Evolutionary conservation across 2,888 invertebrate genomes (phyloP).

Genomic region (Limnephilus marmoratus): DNA sequence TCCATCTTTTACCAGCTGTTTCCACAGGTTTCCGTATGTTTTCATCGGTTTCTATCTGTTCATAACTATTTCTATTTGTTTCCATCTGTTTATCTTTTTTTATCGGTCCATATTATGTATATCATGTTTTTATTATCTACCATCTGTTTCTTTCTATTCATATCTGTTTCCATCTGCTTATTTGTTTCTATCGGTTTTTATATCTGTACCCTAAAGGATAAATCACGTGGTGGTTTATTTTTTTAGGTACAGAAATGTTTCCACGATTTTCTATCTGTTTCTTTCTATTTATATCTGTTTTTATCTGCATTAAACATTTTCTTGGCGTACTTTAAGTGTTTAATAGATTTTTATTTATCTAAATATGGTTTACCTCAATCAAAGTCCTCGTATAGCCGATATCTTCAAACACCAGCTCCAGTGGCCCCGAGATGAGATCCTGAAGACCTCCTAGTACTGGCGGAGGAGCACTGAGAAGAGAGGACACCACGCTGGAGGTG

Average conservation of each 20-base stretch:
- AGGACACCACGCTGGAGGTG: slow-evolving; percentile 72
- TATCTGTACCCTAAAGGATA: too few relatives aligned
- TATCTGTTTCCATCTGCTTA: background rate
- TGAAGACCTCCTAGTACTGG: slow-evolving; percentile 63
- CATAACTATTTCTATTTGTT: background rate
- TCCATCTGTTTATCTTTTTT: too few relatives aligned
- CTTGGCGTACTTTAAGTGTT: background rate
- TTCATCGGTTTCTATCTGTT: background rate
- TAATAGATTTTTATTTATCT: background rate
- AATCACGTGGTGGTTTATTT: too few relatives aligned
- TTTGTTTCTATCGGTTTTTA: background rate
- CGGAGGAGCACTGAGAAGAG: slow-evolving; percentile 69
- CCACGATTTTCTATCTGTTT: too few relatives aligned
- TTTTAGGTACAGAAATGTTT: too few relatives aligned
- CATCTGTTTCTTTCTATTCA: too few relatives aligned
- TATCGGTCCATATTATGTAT: too few relatives aligned
- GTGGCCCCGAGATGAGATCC: slow-evolving; percentile 69
- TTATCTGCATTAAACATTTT: background rate
- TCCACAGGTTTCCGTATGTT: background rate
- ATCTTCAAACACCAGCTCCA: slow-evolving; percentile 70
- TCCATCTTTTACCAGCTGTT: background rate
- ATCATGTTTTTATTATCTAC: too few relatives aligned
- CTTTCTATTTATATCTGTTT: background rate
- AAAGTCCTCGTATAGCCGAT: slow-evolving; percentile 69
- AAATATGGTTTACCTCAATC: slow-evolving; percentile 66